Conservation (phyloP, 2,888 invertebrate species). For the Torymus aiolomorphi region DNA sequence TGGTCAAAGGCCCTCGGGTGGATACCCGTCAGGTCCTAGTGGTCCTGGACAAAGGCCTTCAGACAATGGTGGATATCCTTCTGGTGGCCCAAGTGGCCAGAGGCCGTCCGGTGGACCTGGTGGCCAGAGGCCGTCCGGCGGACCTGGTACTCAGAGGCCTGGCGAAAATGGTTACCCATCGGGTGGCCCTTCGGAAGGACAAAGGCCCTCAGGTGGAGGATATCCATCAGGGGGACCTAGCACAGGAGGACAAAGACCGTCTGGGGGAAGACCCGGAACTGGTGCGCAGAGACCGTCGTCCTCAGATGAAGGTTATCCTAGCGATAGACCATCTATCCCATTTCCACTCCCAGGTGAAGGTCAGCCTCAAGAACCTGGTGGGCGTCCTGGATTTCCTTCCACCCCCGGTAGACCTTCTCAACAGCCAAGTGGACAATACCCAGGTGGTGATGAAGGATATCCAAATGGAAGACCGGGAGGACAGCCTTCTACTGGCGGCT, state of each 20-base stretch:
- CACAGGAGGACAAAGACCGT: constrained; percentile 56
- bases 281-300: constrained; percentile 55
- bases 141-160: constrained; percentile 48
- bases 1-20: constrained; percentile 59
- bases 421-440: constrained; percentile 60
- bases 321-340: constrained; percentile 61
- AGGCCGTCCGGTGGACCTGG: constrained; percentile 32
- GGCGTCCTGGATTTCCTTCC: constrained; percentile 56
- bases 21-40: constrained; percentile 61
- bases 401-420: constrained; percentile 49
- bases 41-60: constrained; percentile 58
- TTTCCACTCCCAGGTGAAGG: constrained; percentile 59
- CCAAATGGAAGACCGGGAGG: constrained; percentile 62
- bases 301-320: constrained; percentile 60
- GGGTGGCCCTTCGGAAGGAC: constrained; percentile 57
- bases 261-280: constrained; percentile 57
- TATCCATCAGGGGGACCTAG: constrained; percentile 56
- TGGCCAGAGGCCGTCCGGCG: constrained; percentile 52
- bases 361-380: constrained; percentile 60
- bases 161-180: constrained; percentile 60
- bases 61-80: constrained; percentile 52
- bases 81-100: constrained; percentile 54
- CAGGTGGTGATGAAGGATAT: constrained; percentile 62
- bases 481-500: constrained; percentile 20
- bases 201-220: constrained; percentile 44